phyloP scores from a whole-genome alignment of 2,113 vertebrate genomes.

The Protobothrops mucrosquamatus region DNA sequence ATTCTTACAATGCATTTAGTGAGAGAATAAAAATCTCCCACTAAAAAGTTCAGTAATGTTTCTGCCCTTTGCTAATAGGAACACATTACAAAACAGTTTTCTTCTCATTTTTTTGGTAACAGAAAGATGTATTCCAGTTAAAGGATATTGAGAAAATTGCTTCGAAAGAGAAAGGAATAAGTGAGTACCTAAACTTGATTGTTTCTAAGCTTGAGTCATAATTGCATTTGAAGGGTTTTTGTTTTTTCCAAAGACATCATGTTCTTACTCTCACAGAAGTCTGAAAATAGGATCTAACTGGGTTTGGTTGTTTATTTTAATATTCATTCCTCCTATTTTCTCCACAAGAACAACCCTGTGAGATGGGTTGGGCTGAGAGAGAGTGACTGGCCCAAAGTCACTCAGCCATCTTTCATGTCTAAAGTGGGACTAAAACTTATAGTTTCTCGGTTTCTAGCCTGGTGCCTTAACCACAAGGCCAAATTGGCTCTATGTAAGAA shows the following conservation, averaged over 20 bases:
- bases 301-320: not conserved
- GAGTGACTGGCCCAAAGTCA: not conserved
- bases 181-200: conserved; percentile 75
- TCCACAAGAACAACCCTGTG: not conserved
- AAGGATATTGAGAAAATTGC: conserved; percentile 99
- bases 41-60: not conserved
- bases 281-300: not conserved
- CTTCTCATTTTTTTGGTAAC: conserved; percentile 19
- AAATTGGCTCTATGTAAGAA: not conserved
- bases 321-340: not conserved
- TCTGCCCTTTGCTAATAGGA: not conserved
- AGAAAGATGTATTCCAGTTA: conserved; percentile 98
- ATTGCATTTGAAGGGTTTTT: not conserved
- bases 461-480: not conserved
- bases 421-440: not conserved
- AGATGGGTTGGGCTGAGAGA: not conserved
- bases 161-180: conserved; percentile 94
- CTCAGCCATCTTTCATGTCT: not conserved
- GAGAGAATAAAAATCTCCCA: not conserved
- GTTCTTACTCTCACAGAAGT: not conserved
- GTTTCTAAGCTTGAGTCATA: not conserved
- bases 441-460: not conserved
- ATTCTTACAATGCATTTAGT: not conserved
- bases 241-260: not conserved
- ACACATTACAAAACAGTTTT: conserved; percentile 26